Evolutionary conservation across 2,113 vertebrate genomes (phyloP).

Genomic region (Heterotis niloticus): DNA sequence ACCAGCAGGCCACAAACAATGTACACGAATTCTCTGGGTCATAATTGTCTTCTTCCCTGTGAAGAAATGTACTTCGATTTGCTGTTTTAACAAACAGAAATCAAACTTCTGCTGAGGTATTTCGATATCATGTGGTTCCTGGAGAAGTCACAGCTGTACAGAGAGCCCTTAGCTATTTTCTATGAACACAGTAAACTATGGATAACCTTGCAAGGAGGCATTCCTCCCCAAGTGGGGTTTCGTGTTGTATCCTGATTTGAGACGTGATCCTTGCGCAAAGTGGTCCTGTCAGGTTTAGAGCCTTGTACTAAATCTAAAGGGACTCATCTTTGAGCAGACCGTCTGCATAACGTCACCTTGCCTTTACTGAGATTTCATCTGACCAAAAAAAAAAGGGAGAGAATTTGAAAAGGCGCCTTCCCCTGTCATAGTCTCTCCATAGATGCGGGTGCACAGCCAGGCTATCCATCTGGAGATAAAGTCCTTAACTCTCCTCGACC

Average conservation of each 20-base stretch:
- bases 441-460: neutral
- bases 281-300: slow-evolving; percentile 15
- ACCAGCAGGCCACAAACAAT: slow-evolving; percentile 2
- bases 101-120: neutral
- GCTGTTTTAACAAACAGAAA: neutral
- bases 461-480: slow-evolving; percentile 47
- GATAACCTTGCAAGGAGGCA: slow-evolving; percentile 20
- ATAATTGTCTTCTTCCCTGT: neutral
- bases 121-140: neutral
- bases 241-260: slow-evolving; percentile 26
- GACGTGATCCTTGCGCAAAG: slow-evolving; percentile 18
- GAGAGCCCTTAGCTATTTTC: slow-evolving; percentile 3
- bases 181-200: slow-evolving; percentile 23
- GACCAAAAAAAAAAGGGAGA: neutral
- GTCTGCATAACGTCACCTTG: slow-evolving; percentile 25
- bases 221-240: slow-evolving; percentile 28
- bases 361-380: slow-evolving; percentile 31
- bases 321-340: slow-evolving; percentile 22
- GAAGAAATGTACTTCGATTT: neutral
- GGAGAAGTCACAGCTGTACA: neutral
- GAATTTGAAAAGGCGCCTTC: slow-evolving; percentile 29
- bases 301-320: slow-evolving; percentile 25
- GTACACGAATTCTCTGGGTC: neutral
- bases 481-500: slow-evolving; percentile 53
- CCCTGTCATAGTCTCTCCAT: slow-evolving; percentile 29